Evolutionary conservation across 2,797 vertebrate genomes (phyloP), one percentile per base, ranked within the genome.

Genomic region (Balearica regulorum): DNA sequence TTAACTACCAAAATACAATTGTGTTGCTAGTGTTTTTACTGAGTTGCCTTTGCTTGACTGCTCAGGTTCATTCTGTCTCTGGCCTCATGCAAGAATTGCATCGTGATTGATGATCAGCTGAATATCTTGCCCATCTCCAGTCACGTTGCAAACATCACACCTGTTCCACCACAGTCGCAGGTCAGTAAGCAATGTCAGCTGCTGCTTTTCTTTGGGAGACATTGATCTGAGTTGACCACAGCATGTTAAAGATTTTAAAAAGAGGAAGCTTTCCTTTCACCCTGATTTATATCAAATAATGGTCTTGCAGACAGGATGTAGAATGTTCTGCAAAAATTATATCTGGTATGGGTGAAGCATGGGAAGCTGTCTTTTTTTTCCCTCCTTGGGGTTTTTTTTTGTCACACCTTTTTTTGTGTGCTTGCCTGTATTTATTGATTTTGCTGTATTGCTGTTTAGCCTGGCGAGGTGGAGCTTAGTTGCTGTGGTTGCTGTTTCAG

Each of bases 101-200:
- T 99, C 0, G 99, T 99, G 75, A 99, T 99, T 5, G 99, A 99
- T 25, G 99, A 99, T 96, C 99, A 99, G 57, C 99, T 99, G 90
- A 99, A 98, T 89, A 98, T 99, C 95, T 97, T 99, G 91, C 99
- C 99, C 20, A 97, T 99, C 95, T 99, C 99, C 91, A 99, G 98
- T 92, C 99, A 99, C 3, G 89, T 98, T 60, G 98, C 99, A 48
- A 99, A 97, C 97, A 99, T 99, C 83, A 98, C 98, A 57, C 98
- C 99, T 1, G 84, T 99, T 4, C 98, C 99, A 14, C 99, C 99
- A 3, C 99, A 98, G 97, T 98, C 98, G 7, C 98, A 98, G 98
- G 99, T 99, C 87, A 89, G 97, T 90, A 25, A 80, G 35, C 4
- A n/a, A 60, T 0, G 10, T 33, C n/a, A 69, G 46, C 37, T 3